phyloP scores from a whole-genome alignment of 2,113 vertebrate genomes.

The human region GRCh38 chr12:47574001-47574500 shows the following conservation, averaged over 20 bases:
- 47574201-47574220: slow-evolving; percentile 63
- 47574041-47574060: slow-evolving; percentile 46
- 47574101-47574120: slow-evolving; percentile 65
- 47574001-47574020: slow-evolving; percentile 8
- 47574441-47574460: not conserved
- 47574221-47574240: slow-evolving; percentile 9
- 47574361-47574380: not conserved
- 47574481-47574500: not conserved
- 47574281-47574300: not conserved
- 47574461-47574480: slow-evolving; percentile 34
- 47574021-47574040: slow-evolving; percentile 32
- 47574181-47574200: slow-evolving; percentile 63
- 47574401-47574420: slow-evolving; percentile 2
- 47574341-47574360: not conserved
- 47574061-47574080: slow-evolving; percentile 54
- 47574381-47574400: not conserved
- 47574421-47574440: not conserved
- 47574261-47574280: not conserved
- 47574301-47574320: not conserved
- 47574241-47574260: slow-evolving; percentile 34
- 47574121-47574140: slow-evolving; percentile 63
- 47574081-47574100: slow-evolving; percentile 45
- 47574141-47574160: slow-evolving; percentile 66
- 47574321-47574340: not conserved
- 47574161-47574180: slow-evolving; percentile 63